Percentiles rank a stretch among this genome's conserved stretches.
These are phyloP conservation scores for Parazoanthus swiftii DNA, from an alignment of 92 coral and sea anemone genomes.

Conservation along the genomic window DNA sequence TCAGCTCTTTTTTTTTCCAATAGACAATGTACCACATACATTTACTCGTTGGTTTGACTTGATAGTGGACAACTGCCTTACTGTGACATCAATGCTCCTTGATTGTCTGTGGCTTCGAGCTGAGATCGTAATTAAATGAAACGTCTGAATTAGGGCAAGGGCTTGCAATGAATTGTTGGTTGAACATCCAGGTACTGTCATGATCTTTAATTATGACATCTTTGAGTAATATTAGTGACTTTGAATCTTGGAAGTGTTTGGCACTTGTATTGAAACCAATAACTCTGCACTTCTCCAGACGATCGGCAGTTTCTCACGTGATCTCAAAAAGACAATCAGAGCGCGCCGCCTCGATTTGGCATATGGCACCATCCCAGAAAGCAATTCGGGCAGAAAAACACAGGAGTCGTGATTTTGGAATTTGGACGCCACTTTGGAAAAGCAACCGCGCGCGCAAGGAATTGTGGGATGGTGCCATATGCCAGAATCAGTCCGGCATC, in stretches of 20 bases:
- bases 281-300: constrained; percentile 20
- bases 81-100: constrained; percentile 38
- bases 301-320: too few species aligned
- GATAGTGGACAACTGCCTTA: constrained; percentile 38
- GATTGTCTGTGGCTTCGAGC: constrained; percentile 36
- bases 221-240: constrained; percentile 37
- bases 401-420: too few species aligned
- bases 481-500: too few species aligned
- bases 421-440: too few species aligned
- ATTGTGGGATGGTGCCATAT: too few species aligned
- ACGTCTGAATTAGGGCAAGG: constrained; percentile 46
- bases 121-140: constrained; percentile 36
- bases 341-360: too few species aligned
- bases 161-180: constrained; percentile 38
- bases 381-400: too few species aligned
- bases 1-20: constrained; percentile 38
- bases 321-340: too few species aligned
- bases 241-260: constrained; percentile 33
- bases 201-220: constrained; percentile 31
- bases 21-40: constrained; percentile 49
- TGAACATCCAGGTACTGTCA: constrained; percentile 38
- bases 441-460: too few species aligned
- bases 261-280: constrained; percentile 24
- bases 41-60: constrained; percentile 43
- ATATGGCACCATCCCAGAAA: too few species aligned